Base-by-base conservation (phyloP, 1,140 invertebrate species). In the Caenorhabditis brenneri region DNA sequence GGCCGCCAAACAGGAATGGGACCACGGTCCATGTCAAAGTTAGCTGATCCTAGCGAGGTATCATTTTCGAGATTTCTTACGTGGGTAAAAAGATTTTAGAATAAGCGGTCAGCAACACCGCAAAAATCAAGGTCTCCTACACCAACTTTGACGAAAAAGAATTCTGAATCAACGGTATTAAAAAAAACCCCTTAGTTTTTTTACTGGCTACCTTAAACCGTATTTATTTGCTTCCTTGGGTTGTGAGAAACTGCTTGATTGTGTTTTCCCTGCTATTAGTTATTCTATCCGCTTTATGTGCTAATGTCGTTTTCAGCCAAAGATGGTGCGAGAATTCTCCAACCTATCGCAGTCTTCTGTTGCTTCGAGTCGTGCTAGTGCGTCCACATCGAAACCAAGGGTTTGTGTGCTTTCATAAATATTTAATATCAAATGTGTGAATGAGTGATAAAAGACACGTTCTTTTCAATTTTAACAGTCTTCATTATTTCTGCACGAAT, bases 241-340 rank as follows among this genome's bases (percentile, higher is more conserved):
- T 55, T 55, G 53, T 55, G 19, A 27, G 9, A 10, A 29, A 0
- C 31, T 16, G 58, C 58, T 65, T 65, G 9, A 36, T 36, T 65
- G 31, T 65, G 58, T 65, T 65, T 27, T 36, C 10, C 33, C 58
- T 22, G 5, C 5, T 36, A 19, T 51, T 19, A 16, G 46, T 80
- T 78, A 36, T 33, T 36, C 12, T 5, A 36, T n/a, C 31, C 9
- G 58, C 58, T 65, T 55, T 31, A 65, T 65, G 58, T 65, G 29
- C 49, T 51, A 60, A 27, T 24, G 29, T 49, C 5, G 49, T 81
- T 79, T 81, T 81, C 80, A 81, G 80, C 29, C 81, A 4, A 82
- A 49, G 51, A 82, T 82, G 81, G 55, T 60, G 1, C 46, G 81
- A 36, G 81, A 82, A 74, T 36, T 29, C 81, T 82, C 81, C 22